Conservation (phyloP, 2,888 invertebrate species). For the Camptogramma bilineatum region DNA sequence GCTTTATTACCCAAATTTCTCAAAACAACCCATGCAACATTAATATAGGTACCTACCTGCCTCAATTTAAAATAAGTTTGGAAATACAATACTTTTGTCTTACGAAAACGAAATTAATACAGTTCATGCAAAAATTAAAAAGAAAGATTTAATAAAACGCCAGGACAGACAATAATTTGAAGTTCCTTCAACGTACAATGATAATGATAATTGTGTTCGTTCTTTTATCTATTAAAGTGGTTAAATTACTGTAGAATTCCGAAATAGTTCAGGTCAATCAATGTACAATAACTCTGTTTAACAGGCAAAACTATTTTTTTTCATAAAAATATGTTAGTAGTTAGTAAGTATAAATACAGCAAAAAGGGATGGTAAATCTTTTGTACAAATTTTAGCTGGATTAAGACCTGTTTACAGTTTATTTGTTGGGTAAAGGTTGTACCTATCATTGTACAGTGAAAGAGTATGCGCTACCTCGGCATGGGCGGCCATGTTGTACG, state of each 20-base stretch:
- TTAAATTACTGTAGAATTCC: neutral
- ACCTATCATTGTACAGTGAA: conserved; percentile 33
- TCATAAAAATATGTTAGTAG: too few relatives aligned
- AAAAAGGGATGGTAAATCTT: too few relatives aligned
- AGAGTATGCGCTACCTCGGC: conserved; percentile 55
- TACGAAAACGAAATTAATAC: conserved; percentile 1
- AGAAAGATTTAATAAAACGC: conserved; percentile 12
- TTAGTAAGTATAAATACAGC: too few relatives aligned
- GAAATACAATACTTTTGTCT: neutral
- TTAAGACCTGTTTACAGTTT: neutral
- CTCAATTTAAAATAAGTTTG: neutral
- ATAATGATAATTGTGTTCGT: conserved; percentile 12
- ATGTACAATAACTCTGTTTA: too few relatives aligned
- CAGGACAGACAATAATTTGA: conserved; percentile 1
- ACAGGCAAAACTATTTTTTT: too few relatives aligned
- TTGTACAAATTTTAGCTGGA: too few relatives aligned
- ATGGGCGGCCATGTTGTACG: conserved; percentile 43
- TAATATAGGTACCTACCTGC: conserved; percentile 17
- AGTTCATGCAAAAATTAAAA: conserved; percentile 21
- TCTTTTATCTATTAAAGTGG: neutral
- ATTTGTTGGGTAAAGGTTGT: neutral
- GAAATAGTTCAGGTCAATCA: too few relatives aligned
- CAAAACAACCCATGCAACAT: conserved; percentile 18
- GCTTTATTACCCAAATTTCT: conserved; percentile 6
- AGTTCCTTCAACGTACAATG: conserved; percentile 21